Evolutionary conservation across 2,888 invertebrate genomes (phyloP).

Genomic region (Sminthurinus aureus): DNA sequence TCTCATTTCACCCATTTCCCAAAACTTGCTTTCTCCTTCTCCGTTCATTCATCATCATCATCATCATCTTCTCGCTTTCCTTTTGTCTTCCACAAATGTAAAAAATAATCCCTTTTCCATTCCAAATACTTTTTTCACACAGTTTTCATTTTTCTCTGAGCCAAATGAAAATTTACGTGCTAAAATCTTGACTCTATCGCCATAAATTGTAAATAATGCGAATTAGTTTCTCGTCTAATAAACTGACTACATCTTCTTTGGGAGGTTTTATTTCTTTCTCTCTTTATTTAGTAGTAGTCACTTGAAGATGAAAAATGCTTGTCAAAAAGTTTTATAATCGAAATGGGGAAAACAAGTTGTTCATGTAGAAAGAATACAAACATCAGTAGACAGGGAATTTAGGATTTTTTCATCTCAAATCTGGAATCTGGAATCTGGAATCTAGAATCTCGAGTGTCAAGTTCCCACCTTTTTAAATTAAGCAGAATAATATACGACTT

Average conservation of each 20-base stretch:
- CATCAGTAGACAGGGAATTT: too few species aligned
- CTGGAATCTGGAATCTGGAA: too few species aligned
- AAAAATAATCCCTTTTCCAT: conserved; percentile 1
- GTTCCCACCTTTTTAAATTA: too few species aligned
- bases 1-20: conserved; percentile 23
- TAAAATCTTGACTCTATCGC: background rate
- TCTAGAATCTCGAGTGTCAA: too few species aligned
- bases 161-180: conserved; percentile 7
- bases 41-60: background rate
- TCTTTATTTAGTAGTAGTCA: background rate
- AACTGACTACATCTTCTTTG: background rate
- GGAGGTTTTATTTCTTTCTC: background rate
- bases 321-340: too few species aligned
- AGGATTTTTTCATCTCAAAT: too few species aligned
- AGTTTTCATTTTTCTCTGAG: background rate
- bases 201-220: background rate
- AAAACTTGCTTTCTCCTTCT: background rate
- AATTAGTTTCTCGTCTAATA: background rate
- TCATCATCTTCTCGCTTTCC: background rate
- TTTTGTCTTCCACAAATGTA: background rate
- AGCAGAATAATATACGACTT: too few species aligned
- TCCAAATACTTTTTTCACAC: background rate
- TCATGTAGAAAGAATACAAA: too few species aligned
- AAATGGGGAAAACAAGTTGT: too few species aligned
- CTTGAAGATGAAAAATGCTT: background rate